phyloP scores from a whole-genome alignment of 2,797 vertebrate species.

The Centroberyx gerrardi region DNA sequence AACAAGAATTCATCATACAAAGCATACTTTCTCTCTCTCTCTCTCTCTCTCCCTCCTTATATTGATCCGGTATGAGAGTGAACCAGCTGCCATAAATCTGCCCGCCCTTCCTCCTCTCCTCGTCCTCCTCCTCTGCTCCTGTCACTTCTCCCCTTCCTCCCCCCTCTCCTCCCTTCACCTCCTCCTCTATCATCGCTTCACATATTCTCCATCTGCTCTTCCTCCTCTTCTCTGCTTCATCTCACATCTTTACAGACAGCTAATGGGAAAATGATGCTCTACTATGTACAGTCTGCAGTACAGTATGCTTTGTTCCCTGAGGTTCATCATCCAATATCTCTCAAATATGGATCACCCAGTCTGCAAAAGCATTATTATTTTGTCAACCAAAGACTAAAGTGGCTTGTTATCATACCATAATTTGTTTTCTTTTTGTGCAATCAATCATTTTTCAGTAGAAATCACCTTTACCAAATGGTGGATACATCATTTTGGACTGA shows the following conservation, averaged over 20 bases:
- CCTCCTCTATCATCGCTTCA: background rate
- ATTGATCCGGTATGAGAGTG: conserved; percentile 11
- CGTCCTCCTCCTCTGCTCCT: background rate
- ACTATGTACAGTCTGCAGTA: background rate
- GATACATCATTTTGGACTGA: no score
- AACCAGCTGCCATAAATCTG: conserved; percentile 25
- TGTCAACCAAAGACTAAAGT: no score
- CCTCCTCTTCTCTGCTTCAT: conserved; percentile 20
- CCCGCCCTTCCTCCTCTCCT: background rate
- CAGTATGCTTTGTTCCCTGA: no score
- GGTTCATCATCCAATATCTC: no score
- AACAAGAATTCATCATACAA: background rate
- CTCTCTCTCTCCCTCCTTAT: background rate
- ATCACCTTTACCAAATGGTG: no score
- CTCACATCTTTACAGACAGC: conserved; percentile 41
- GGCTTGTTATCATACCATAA: no score
- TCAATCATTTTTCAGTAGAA: no score
- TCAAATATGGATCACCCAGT: no score
- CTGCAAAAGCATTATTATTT: no score
- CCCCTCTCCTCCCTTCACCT: background rate
- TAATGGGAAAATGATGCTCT: conserved; percentile 1
- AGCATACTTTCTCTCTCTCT: background rate
- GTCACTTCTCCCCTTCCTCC: background rate
- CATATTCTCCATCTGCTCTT: conserved; percentile 5
- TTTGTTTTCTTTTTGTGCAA: no score